Conservation (phyloP, 2,113 vertebrate species). For the Coryphaenoides rupestris region DNA sequence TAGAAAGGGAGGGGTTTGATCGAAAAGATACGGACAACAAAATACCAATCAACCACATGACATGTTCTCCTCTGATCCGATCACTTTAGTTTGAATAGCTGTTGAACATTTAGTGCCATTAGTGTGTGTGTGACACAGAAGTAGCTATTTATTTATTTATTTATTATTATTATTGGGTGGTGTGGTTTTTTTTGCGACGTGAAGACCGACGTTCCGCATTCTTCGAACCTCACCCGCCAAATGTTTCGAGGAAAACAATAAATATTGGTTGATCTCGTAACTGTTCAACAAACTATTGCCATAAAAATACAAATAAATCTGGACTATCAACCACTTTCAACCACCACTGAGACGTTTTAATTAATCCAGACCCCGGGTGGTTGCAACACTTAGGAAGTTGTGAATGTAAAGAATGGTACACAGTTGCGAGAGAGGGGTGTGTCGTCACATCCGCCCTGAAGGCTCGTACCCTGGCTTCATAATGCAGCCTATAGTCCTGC, state of each 20-base stretch:
- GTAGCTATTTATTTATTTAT: background rate
- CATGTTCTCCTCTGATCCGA: background rate
- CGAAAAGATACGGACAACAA: conserved; percentile 21
- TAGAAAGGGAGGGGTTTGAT: conserved; percentile 51
- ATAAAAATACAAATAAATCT: too few relatives aligned
- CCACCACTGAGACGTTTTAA: too few relatives aligned
- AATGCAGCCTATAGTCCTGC: too few relatives aligned
- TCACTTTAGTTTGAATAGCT: too few relatives aligned
- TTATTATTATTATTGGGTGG: too few relatives aligned
- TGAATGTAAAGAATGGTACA: conserved; percentile 30
- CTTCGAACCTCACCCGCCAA: conserved; percentile 47
- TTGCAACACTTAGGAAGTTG: background rate
- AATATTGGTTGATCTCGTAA: too few relatives aligned
- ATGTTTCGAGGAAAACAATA: background rate
- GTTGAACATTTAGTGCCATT: background rate
- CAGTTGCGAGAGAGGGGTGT: conserved; percentile 42
- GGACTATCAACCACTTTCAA: too few relatives aligned
- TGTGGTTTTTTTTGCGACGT: too few relatives aligned
- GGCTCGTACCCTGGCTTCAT: conserved; percentile 34
- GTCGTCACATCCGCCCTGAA: conserved; percentile 71
- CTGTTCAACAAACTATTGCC: too few relatives aligned
- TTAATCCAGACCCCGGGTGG: too few relatives aligned
- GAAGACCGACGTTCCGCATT: conserved; percentile 74
- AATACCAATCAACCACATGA: background rate
- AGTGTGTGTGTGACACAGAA: too few relatives aligned